A percentile compares a stretch with the other conserved stretches of the same genome.
These are phyloP conservation scores for Drosophila kohkoa DNA, from an alignment of 1,140 invertebrate genomes.

Conservation along the genomic window DNA sequence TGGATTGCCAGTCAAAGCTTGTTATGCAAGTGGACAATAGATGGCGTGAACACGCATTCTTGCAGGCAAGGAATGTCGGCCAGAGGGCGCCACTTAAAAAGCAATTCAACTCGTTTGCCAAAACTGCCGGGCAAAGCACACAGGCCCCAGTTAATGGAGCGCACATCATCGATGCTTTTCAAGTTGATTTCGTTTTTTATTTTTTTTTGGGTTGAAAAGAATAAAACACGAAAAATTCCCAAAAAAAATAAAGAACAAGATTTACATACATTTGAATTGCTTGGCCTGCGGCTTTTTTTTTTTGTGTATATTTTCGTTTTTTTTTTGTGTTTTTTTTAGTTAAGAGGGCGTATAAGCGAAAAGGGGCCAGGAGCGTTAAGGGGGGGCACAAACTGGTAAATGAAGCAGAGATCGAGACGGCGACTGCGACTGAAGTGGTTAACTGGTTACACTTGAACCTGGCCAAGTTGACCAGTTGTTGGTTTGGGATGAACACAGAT, in stretches of 20 bases:
- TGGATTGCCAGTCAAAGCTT: too few species aligned
- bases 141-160: slow-evolving; percentile 15
- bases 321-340: too few species aligned
- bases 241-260: slow-evolving; percentile 59
- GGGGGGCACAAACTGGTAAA: slow-evolving; percentile 3
- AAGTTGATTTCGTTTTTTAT: not conserved
- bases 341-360: not conserved
- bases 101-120: slow-evolving; percentile 9
- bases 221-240: slow-evolving; percentile 30
- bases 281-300: slow-evolving; percentile 40
- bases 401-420: slow-evolving; percentile 1
- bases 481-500: slow-evolving; percentile 42
- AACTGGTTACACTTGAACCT: slow-evolving; percentile 83
- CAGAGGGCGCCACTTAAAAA: slow-evolving; percentile 8
- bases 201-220: not conserved
- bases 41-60: too few species aligned
- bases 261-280: slow-evolving; percentile 75
- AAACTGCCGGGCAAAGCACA: slow-evolving; percentile 7
- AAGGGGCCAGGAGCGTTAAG: not conserved
- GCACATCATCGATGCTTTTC: slow-evolving; percentile 22
- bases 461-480: slow-evolving; percentile 47
- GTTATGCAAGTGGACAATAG: too few species aligned
- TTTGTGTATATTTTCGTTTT: too few species aligned
- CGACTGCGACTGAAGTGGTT: slow-evolving; percentile 18
- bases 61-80: not conserved